Base-by-base conservation (phyloP, 1,140 invertebrate genomes). In the Melanaphis sacchari region DNA sequence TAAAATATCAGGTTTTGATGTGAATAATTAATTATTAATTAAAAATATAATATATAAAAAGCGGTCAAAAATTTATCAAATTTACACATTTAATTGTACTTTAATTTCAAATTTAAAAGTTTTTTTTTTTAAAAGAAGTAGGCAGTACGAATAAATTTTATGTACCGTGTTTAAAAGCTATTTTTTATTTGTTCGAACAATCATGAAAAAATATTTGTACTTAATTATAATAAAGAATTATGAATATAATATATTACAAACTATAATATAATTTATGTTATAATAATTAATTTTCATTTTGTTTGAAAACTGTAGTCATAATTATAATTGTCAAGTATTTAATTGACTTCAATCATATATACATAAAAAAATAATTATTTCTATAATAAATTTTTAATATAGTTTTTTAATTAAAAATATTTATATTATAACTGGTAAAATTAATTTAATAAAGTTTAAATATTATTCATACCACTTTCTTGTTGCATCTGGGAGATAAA, bases 1-100 rank as follows among this genome's bases (percentile, higher is more conserved):
- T 46, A n/a, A 87, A 46, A 87, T 87, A 87, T 46, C 85, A 31
- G 41, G 31, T 87, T 87, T n/a, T 87, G n/a, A 87, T 46, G 59
- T 76, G 59, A 18, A n/a, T 76, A 76, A 76, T n/a, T 31, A 76
- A n/a, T 76, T 76, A 76, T n/a, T 31, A 76, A n/a, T 76, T 76
- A 76, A 76, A 4, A 76, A 76, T 59, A 59, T 31, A 59, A 5
- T 66, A 66, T n/a, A 15, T 66, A 5, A 66, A 66, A 66, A 15
- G 59, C 6, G 15, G 31, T n/a, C 26, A 21, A n/a, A 66, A n/a
- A 46, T n/a, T 87, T 3, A 9, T 49, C 4, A 11, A 46, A 31
- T 49, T 87, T 22, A 49, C 85, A 87, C 41, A 87, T 87, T 49
- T 87, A 46, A 87, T 46, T 87, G 41, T 49, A 43, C n/a, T 87